Evolutionary conservation across 2,797 vertebrate genomes (phyloP).

Genomic region (Mormyrops boulengeri): DNA sequence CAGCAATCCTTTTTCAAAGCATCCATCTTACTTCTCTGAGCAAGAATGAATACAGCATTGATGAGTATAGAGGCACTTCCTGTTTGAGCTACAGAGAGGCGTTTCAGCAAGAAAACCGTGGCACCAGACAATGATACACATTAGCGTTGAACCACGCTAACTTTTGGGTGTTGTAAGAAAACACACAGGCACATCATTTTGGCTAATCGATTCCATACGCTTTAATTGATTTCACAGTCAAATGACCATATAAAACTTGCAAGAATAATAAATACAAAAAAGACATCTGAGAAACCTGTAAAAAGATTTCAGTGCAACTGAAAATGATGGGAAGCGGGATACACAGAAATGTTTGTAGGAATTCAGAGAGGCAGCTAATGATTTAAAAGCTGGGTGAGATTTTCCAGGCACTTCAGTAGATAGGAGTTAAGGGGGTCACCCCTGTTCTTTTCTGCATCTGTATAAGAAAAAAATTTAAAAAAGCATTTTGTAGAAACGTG

Average conservation of each 20-base stretch:
- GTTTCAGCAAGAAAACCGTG: slow-evolving; percentile 34
- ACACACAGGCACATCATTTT: neutral
- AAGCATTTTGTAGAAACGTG: neutral
- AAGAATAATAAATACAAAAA: neutral
- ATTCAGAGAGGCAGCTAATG: slow-evolving; percentile 42
- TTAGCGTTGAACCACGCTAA: neutral
- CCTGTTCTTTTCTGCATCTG: slow-evolving; percentile 60
- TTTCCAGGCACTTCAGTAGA: slow-evolving; percentile 82
- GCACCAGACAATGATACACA: neutral
- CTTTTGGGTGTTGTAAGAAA: neutral
- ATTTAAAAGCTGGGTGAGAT: slow-evolving; percentile 72
- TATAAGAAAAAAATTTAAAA: slow-evolving; percentile 21
- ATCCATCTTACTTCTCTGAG: slow-evolving; percentile 60
- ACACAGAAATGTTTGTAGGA: neutral
- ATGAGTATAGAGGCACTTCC: slow-evolving; percentile 58
- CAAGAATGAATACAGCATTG: slow-evolving; percentile 73
- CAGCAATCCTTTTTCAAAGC: slow-evolving; percentile 68
- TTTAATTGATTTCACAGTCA: neutral
- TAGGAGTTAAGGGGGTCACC: slow-evolving; percentile 61
- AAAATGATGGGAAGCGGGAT: neutral
- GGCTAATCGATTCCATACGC: neutral
- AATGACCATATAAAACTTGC: neutral
- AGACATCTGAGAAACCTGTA: neutral
- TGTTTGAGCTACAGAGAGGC: slow-evolving; percentile 44
- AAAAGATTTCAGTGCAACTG: neutral